Evolutionary conservation across 64 coral and sea anemone species (phyloP), one percentile per base, ranked within the genome.

Genomic region (Montipora foliosa): DNA sequence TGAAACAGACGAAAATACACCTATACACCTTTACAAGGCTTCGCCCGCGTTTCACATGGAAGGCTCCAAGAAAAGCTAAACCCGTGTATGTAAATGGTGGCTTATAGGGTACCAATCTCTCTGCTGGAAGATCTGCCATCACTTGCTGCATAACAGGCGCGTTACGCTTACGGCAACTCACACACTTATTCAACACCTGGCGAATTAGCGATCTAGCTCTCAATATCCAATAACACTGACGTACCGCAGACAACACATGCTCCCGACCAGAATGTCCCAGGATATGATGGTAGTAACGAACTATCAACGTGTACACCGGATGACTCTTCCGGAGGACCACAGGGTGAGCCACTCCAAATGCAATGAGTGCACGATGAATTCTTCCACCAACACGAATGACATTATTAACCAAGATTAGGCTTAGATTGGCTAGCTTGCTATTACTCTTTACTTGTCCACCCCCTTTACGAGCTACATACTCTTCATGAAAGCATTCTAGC

Each of bases 101-200:
- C 21, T 85, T 16, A 19, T 90, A 89, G 22, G 87, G 93, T 51
- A 89, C 73, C 10, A 94, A 10, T 49, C 79, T 75, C 29, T 87
- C 77, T 29, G 80, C 81, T 3, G 84, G 84, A 70, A 93, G 74
- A 46, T 79, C 84, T 12, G 61, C 92, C 92, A 93, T 93, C 8
- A 53, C 69, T 74, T 93, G 84, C 51, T 88, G 70, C 60, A 88
- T 29, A 6, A 62, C 3, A 22, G 58, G 5, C 19, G 53, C 77
- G 17, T 87, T 73, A 19, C 75, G 72, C 49, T 37, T 94, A 16
- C 92, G 84, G 22, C 92, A 94, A 6, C 11, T 61, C 6, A 94
- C 84, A 55, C 84, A 88, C n/a, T 74, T 64, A n/a, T 67, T 66
- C 10, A 88, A 49, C 17, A 87, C 1, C 6, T 47, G 75, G 0